Percentiles rank a stretch among this genome's conserved stretches.
Evolutionary conservation across 2,113 vertebrate genomes (phyloP).

Genomic region (Anhinga rufa): DNA sequence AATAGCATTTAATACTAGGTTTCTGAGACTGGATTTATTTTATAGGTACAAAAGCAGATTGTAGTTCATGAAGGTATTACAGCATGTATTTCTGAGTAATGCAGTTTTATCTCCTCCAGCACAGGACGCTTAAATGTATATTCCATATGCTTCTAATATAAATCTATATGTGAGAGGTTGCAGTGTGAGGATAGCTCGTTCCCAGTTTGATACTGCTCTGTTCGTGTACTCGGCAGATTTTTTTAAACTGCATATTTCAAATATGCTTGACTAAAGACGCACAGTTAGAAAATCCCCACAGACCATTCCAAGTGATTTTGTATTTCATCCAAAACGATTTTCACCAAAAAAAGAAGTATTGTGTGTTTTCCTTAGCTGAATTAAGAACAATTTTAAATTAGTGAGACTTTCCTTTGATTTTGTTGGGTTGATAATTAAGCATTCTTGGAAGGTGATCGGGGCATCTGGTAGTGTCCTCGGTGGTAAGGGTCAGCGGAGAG

Average conservation of each 20-base stretch:
- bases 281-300: background rate
- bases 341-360: background rate
- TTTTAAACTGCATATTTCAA: background rate
- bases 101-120: constrained; percentile 26
- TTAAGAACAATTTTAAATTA: background rate
- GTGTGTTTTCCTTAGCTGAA: background rate
- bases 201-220: background rate
- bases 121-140: background rate
- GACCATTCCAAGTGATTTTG: background rate
- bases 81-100: constrained; percentile 4
- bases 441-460: background rate
- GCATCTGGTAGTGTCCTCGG: background rate
- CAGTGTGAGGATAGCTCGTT: background rate
- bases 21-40: constrained; percentile 35
- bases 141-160: background rate
- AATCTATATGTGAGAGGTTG: background rate
- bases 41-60: constrained; percentile 32
- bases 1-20: constrained; percentile 15
- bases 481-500: background rate
- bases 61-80: constrained; percentile 15
- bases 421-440: constrained; percentile 6
- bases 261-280: background rate
- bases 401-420: background rate
- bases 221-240: background rate
- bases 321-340: background rate